Conservation (phyloP, 2,888 invertebrate species). For the Cryptosula pallasiana region DNA sequence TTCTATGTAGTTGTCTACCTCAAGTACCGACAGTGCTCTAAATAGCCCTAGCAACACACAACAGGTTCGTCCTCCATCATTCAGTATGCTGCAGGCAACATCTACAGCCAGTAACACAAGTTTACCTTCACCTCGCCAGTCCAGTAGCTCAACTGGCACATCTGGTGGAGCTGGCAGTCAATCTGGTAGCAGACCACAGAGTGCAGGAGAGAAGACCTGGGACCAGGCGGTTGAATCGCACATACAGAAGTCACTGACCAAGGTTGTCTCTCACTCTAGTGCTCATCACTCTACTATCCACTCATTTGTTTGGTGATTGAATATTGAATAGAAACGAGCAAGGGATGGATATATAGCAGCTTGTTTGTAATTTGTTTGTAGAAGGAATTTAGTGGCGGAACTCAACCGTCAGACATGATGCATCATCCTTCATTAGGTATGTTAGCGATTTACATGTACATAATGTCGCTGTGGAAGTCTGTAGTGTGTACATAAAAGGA, state of each 20-base stretch:
- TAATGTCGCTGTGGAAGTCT: too few relatives aligned
- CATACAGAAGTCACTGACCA: constrained; percentile 10
- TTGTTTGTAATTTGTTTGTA: too few relatives aligned
- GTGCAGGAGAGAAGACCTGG: not conserved
- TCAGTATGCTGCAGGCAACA: not conserved
- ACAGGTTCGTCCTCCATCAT: not conserved
- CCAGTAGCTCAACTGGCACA: not conserved
- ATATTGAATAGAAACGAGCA: too few relatives aligned
- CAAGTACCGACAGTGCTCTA: not conserved
- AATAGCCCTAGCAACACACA: not conserved
- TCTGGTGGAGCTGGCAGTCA: not conserved
- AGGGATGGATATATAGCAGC: too few relatives aligned
- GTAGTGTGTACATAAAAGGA: too few relatives aligned
- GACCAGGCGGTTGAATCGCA: constrained; percentile 6
- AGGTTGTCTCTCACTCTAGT: too few relatives aligned
- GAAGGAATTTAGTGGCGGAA: not conserved
- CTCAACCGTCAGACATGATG: not conserved
- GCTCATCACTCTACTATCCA: too few relatives aligned
- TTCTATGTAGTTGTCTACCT: not conserved
- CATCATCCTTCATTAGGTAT: not conserved
- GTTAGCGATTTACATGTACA: too few relatives aligned
- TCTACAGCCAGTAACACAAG: constrained; percentile 6
- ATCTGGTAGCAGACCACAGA: constrained; percentile 3
- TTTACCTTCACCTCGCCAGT: constrained; percentile 2
- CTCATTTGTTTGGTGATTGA: too few relatives aligned